Conservation (phyloP, 2,797 vertebrate genomes). For the Hapalemur alaotrensis region DNA sequence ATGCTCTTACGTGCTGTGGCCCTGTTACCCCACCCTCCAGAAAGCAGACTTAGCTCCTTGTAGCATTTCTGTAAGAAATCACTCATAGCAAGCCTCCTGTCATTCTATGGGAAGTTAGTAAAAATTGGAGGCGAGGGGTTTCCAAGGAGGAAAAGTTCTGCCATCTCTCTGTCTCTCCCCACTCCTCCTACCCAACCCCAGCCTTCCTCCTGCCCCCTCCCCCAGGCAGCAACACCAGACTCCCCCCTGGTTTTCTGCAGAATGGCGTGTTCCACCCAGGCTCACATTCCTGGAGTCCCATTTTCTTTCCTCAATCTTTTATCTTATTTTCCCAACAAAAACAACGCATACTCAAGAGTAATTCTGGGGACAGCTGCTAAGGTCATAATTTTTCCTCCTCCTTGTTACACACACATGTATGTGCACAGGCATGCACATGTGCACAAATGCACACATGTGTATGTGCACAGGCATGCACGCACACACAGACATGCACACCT, state of each 20-base stretch:
- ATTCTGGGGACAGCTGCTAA: not conserved
- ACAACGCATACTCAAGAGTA: not conserved
- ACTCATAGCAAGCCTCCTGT: not conserved
- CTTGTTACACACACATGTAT: not conserved
- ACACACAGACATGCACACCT: not conserved
- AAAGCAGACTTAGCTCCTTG: not conserved
- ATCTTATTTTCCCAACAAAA: not conserved
- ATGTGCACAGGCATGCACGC: not conserved
- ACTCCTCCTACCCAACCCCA: not conserved
- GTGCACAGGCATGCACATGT: not conserved
- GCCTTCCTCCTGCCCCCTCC: not conserved
- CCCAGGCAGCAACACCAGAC: not conserved
- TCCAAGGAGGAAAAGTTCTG: not conserved
- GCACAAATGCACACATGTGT: not conserved
- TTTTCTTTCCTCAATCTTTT: not conserved
- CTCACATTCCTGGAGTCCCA: not conserved
- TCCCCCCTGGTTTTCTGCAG: not conserved
- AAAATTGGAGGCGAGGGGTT: not conserved
- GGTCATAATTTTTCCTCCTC: not conserved
- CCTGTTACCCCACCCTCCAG: too few species aligned
- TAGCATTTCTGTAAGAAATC: not conserved
- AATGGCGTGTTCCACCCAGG: not conserved
- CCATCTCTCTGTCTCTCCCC: not conserved
- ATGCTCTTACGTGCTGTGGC: fast-evolving
- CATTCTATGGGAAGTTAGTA: not conserved